These are phyloP conservation scores for Anoplolepis gracilipes DNA, from an alignment of 1,140 invertebrate species.

Conservation along the genomic window DNA sequence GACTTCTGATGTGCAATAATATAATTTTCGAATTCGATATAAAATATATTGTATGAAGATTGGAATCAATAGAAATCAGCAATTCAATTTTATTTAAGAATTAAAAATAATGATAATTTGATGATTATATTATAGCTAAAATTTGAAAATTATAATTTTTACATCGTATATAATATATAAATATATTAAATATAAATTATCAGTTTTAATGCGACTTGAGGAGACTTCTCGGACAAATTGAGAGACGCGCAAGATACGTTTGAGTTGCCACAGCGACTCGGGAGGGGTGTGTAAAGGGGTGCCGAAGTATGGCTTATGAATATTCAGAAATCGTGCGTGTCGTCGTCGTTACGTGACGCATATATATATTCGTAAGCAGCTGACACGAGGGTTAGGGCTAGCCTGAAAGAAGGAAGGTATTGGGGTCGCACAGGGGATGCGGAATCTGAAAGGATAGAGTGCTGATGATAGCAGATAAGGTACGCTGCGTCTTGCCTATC, in stretches of 20 bases:
- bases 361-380: constrained; percentile 64
- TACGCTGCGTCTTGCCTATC: constrained; percentile 72
- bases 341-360: constrained; percentile 71
- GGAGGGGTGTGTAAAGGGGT: constrained; percentile 39
- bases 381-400: constrained; percentile 46
- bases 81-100: neutral
- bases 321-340: constrained; percentile 76
- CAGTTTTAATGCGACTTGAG: constrained; percentile 7
- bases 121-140: neutral
- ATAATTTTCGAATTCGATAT: constrained; percentile 6
- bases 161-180: too few species aligned
- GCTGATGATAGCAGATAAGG: constrained; percentile 75
- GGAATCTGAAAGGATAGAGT: constrained; percentile 35
- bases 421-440: neutral
- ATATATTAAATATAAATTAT: neutral
- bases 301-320: constrained; percentile 73
- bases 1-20: neutral
- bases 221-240: constrained; percentile 62
- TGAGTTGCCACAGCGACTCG: constrained; percentile 25
- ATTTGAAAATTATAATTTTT: neutral
- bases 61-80: neutral
- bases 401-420: constrained; percentile 33
- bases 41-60: neutral
- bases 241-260: constrained; percentile 43
- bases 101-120: neutral